phyloP scores from a whole-genome alignment of 2,113 vertebrate genomes.

The Leptodactylus fuscus region DNA sequence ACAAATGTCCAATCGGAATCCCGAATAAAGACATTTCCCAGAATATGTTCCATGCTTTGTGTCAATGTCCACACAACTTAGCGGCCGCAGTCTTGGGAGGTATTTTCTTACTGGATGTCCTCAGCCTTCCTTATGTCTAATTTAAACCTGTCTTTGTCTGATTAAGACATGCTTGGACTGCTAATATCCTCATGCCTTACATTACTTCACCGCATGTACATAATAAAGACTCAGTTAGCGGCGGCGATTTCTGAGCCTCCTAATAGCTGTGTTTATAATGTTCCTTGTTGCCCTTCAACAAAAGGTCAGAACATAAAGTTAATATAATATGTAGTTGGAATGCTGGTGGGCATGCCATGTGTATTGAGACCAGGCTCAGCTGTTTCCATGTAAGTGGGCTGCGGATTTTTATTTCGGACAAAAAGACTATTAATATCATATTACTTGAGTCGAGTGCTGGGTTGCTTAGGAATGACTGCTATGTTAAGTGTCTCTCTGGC shows the following conservation, averaged over 20 bases:
- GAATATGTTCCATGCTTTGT: neutral
- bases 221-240: slow-evolving; percentile 26
- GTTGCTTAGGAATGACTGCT: slow-evolving; percentile 19
- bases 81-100: neutral
- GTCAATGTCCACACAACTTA: neutral
- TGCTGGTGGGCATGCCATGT: slow-evolving; percentile 35
- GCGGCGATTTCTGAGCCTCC: slow-evolving; percentile 8
- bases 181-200: slow-evolving; percentile 36
- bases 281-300: slow-evolving; percentile 23
- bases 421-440: slow-evolving; percentile 38
- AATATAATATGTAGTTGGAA: slow-evolving; percentile 44
- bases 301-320: slow-evolving; percentile 43
- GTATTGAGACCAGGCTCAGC: slow-evolving; percentile 23
- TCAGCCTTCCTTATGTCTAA: slow-evolving; percentile 32
- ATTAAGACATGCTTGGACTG: neutral
- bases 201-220: slow-evolving; percentile 19
- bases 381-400: slow-evolving; percentile 24
- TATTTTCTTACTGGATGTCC: neutral
- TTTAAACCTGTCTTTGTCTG: slow-evolving; percentile 29
- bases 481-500: slow-evolving; percentile 41
- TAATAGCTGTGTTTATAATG: slow-evolving; percentile 35
- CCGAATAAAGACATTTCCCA: neutral
- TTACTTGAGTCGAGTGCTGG: slow-evolving; percentile 21
- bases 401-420: slow-evolving; percentile 20
- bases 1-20: no score